Evolutionary conservation across 1,140 invertebrate species (phyloP).

Genomic region (Drosophila bipectinata): DNA sequence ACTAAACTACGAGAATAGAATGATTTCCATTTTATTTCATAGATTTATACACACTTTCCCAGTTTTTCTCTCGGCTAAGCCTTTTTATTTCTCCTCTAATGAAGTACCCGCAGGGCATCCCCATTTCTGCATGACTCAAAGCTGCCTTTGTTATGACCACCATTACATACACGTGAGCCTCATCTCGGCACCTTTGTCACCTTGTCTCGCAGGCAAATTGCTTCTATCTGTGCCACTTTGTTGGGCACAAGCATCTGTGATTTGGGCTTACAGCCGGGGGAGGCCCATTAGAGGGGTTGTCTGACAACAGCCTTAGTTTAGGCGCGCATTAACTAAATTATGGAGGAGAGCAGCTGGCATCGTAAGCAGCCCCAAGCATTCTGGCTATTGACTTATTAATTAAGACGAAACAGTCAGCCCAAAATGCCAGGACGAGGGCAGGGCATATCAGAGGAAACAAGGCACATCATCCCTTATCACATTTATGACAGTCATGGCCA

Average conservation of each 20-base stretch:
- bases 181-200: slow-evolving; percentile 34
- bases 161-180: slow-evolving; percentile 34
- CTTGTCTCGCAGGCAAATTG: slow-evolving; percentile 49
- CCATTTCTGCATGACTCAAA: neutral
- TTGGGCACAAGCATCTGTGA: slow-evolving; percentile 33
- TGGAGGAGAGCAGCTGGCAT: slow-evolving; percentile 39
- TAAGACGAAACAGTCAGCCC: slow-evolving; percentile 57
- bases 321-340: slow-evolving; percentile 47
- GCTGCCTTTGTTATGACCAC: slow-evolving; percentile 15
- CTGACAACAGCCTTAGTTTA: slow-evolving; percentile 27
- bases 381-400: slow-evolving; percentile 75
- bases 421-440: slow-evolving; percentile 18
- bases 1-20: neutral
- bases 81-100: slow-evolving; percentile 13
- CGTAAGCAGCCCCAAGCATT: slow-evolving; percentile 40
- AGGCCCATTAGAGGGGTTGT: neutral
- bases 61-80: slow-evolving; percentile 1
- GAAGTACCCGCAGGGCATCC: slow-evolving; percentile 1
- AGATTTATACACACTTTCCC: too few species aligned
- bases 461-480: slow-evolving; percentile 68
- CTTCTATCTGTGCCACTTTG: slow-evolving; percentile 48
- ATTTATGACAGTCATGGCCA: slow-evolving; percentile 69
- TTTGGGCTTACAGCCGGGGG: slow-evolving; percentile 2
- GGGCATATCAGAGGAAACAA: neutral
- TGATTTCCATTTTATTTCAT: too few species aligned